Percentiles rank a stretch among this genome's conserved stretches.
Conservation (phyloP, 2,113 vertebrate genomes). For the Ammospiza nelsoni region DNA sequence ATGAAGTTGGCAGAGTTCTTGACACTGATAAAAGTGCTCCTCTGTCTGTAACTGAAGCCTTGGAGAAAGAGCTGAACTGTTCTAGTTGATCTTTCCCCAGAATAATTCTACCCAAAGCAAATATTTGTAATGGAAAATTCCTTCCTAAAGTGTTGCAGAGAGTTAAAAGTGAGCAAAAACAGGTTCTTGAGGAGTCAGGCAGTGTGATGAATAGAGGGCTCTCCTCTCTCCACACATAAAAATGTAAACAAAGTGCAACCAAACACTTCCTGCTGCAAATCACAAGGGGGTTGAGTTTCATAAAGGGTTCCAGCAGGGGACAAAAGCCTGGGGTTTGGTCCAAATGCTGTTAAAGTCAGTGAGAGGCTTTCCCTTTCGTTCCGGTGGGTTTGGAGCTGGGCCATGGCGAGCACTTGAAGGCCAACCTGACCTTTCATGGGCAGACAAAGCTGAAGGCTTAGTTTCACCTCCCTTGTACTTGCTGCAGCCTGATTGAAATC, state of each 20-base stretch:
- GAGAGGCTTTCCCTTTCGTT: slow-evolving; percentile 11
- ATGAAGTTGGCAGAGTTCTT: background rate
- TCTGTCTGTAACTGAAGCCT: background rate
- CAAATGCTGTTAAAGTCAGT: background rate
- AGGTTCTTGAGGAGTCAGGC: background rate
- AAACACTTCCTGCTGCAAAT: background rate
- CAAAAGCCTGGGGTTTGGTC: slow-evolving; percentile 16
- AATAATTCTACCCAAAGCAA: slow-evolving; percentile 16
- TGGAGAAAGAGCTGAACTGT: background rate
- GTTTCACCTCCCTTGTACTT: slow-evolving; percentile 31
- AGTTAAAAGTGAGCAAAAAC: background rate
- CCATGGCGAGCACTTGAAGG: slow-evolving; percentile 33
- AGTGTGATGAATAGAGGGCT: background rate
- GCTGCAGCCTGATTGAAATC: slow-evolving; percentile 35
- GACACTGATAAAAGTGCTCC: background rate
- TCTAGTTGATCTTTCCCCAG: background rate
- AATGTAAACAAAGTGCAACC: slow-evolving; percentile 28
- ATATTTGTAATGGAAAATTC: background rate
- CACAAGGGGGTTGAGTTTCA: background rate
- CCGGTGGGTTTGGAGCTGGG: background rate
- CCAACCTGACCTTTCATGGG: slow-evolving; percentile 27
- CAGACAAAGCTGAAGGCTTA: background rate
- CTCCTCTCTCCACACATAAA: background rate
- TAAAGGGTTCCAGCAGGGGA: background rate
- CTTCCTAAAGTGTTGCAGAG: background rate